These are phyloP conservation scores for Hippolais icterina DNA, from an alignment of 2,113 vertebrate genomes.

Conservation along the genomic window DNA sequence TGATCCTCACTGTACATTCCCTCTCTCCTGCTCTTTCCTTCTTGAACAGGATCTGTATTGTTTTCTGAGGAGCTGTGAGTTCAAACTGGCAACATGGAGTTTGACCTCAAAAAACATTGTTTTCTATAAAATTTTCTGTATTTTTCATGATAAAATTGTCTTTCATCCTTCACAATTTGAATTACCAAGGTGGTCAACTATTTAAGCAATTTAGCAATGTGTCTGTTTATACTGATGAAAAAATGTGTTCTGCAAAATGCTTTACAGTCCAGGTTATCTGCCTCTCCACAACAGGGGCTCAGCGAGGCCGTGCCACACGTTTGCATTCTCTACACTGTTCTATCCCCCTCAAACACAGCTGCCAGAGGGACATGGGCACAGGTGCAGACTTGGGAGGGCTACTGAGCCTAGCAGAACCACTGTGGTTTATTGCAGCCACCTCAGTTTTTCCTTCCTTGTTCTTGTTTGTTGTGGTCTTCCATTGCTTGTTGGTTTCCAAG, in stretches of 20 bases:
- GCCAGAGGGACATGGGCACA: not conserved
- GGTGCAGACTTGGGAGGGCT: not conserved
- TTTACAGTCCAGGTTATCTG: not conserved
- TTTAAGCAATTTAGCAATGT: not conserved
- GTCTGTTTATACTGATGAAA: not conserved
- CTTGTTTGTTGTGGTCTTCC: not conserved
- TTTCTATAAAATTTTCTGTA: not conserved
- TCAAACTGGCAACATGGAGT: not conserved
- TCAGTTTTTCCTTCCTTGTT: not conserved
- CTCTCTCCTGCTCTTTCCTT: not conserved
- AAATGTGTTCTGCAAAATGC: not conserved
- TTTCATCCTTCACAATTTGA: not conserved
- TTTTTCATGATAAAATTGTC: not conserved
- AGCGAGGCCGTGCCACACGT: rapidly evolving
- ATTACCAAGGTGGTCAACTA: not conserved
- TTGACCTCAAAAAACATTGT: not conserved
- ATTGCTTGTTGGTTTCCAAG: not conserved
- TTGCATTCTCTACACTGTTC: not conserved
- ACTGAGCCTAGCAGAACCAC: rapidly evolving
- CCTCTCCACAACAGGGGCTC: not conserved
- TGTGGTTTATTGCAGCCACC: not conserved
- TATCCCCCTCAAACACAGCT: not conserved
- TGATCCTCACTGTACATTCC: not conserved
- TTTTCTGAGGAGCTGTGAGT: not conserved
- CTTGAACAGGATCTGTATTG: not conserved